These are phyloP conservation scores for Gymnocypris eckloni DNA, from an alignment of 2,797 vertebrate genomes.

Conservation along the genomic window DNA sequence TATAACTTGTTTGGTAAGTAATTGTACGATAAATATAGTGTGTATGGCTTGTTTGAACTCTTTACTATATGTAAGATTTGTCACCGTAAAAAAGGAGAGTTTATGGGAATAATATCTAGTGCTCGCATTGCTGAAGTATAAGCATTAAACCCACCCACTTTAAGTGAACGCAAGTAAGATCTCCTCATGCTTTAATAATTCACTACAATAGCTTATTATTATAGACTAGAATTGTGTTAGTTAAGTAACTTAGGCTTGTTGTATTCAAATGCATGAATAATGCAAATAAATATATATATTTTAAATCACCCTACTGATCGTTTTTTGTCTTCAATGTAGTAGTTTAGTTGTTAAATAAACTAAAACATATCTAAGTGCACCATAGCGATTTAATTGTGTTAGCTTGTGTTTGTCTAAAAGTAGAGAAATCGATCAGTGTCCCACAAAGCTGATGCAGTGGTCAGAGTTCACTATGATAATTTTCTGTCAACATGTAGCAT, in stretches of 20 bases:
- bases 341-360: background rate
- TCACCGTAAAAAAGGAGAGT: background rate
- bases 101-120: background rate
- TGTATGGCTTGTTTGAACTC: background rate
- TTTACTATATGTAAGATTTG: background rate
- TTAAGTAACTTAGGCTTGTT: background rate
- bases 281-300: background rate
- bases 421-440: slow-evolving; percentile 67
- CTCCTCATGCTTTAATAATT: slow-evolving; percentile 17
- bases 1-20: slow-evolving; percentile 49
- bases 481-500: slow-evolving; percentile 5
- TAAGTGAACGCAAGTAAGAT: background rate
- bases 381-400: background rate
- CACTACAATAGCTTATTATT: background rate
- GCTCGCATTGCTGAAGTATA: too few relatives aligned
- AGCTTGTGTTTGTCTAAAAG: background rate
- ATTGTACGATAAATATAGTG: background rate
- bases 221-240: background rate
- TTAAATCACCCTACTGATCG: background rate
- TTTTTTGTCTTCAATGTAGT: background rate
- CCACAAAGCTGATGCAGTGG: slow-evolving; percentile 66
- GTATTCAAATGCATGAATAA: background rate
- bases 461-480: slow-evolving; percentile 66
- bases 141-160: too few relatives aligned
- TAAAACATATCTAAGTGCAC: background rate